Percentiles rank a stretch among this genome's conserved stretches.
Evolutionary conservation across 2,113 vertebrate species (phyloP).

Genomic region (Calonectris borealis): DNA sequence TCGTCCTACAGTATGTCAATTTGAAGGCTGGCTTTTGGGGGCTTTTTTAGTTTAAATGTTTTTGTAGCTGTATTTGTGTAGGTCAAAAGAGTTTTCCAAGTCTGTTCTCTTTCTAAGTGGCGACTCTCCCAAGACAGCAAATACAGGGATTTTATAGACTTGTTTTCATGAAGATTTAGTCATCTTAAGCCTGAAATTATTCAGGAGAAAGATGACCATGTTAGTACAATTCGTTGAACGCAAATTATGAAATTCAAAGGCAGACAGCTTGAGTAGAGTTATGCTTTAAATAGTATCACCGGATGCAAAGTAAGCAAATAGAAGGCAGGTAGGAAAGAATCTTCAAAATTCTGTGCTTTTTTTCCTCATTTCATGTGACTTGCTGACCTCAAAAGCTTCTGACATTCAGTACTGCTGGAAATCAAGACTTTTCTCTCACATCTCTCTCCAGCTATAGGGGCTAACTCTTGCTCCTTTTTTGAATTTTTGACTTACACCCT

Average conservation of each 20-base stretch:
- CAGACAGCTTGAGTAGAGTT: neutral
- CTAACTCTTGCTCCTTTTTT: neutral
- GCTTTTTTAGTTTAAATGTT: slow-evolving; percentile 16
- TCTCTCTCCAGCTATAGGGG: neutral
- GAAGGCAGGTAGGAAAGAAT: neutral
- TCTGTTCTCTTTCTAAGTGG: neutral
- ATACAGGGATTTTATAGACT: neutral
- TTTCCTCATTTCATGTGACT: neutral
- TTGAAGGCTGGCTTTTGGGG: neutral
- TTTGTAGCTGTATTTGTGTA: slow-evolving; percentile 39
- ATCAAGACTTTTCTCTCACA: neutral
- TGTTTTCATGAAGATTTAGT: slow-evolving; percentile 28
- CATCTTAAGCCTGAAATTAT: neutral
- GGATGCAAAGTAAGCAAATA: neutral
- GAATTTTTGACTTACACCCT: neutral
- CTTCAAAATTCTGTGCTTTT: neutral
- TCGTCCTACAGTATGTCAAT: neutral
- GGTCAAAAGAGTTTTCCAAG: slow-evolving; percentile 34
- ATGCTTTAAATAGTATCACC: neutral
- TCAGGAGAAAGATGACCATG: neutral
- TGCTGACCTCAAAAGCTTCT: neutral
- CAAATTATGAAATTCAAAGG: neutral
- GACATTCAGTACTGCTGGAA: neutral
- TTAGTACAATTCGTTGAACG: neutral
- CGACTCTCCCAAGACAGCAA: neutral